Evolutionary conservation across 2,113 vertebrate species (phyloP).

Genomic region (Engystomops pustulosus): DNA sequence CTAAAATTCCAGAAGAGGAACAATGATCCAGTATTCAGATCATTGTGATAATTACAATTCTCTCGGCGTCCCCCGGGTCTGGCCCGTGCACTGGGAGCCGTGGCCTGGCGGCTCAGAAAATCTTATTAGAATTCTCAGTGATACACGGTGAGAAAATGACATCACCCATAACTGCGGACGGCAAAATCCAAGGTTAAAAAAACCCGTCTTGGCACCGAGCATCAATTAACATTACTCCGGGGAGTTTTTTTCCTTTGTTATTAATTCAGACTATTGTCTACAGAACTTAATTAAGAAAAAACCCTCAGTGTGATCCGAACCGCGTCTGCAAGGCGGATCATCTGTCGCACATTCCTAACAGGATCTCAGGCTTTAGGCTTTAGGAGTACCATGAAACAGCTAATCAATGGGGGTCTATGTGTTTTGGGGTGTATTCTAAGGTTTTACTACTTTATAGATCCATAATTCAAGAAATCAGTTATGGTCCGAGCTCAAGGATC

Average conservation of each 20-base stretch:
- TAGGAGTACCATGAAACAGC: too few species aligned
- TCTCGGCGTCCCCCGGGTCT: background rate
- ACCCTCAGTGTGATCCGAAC: background rate
- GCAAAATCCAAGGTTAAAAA: constrained; percentile 47
- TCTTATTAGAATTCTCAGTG: constrained; percentile 33
- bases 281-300: constrained; percentile 47
- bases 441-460: too few species aligned
- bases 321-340: constrained; percentile 4
- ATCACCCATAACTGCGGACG: constrained; percentile 18
- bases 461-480: too few species aligned
- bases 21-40: background rate
- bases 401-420: too few species aligned
- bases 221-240: constrained; percentile 34
- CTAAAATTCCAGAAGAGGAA: background rate
- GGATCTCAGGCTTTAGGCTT: too few species aligned
- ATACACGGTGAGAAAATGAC: constrained; percentile 19
- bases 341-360: background rate
- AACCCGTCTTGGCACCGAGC: constrained; percentile 1
- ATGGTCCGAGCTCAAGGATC: too few species aligned
- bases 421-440: too few species aligned
- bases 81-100: too few species aligned
- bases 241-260: constrained; percentile 28
- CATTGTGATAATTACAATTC: background rate
- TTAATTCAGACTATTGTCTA: constrained; percentile 52
- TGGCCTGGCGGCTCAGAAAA: background rate